Conservation (phyloP, 2,797 vertebrate genomes). For the Gorsachius magnificus region DNA sequence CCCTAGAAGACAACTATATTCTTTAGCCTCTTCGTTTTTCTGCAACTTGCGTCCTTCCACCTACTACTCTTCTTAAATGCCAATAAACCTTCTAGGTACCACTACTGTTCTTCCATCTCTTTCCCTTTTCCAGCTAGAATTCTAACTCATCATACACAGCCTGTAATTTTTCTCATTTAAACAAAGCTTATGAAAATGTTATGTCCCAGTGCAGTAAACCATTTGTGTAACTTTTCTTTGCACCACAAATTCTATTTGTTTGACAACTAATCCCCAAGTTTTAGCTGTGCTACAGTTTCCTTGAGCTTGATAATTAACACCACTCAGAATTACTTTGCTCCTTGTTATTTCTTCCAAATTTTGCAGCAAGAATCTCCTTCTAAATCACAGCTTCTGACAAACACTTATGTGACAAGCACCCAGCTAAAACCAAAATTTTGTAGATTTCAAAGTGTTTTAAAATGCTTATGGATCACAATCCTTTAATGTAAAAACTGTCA, state of each 20-base stretch:
- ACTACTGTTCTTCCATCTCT: neutral
- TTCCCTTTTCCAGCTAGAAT: neutral
- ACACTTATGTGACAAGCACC: neutral
- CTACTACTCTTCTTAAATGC: neutral
- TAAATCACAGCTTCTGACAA: neutral
- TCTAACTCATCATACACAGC: neutral
- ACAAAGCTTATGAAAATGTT: conserved; percentile 30
- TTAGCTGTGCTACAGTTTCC: neutral
- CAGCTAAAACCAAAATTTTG: neutral
- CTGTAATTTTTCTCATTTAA: neutral
- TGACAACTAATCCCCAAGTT: neutral
- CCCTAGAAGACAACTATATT: neutral
- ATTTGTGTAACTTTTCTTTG: neutral
- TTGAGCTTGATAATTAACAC: neutral
- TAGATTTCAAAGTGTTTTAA: neutral
- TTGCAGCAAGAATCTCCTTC: neutral
- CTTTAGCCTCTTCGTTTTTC: neutral
- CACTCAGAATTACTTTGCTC: neutral
- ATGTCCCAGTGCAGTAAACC: neutral
- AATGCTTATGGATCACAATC: neutral
- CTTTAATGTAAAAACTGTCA: neutral
- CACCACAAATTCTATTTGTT: neutral
- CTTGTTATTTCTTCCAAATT: neutral
- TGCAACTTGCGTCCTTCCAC: neutral
- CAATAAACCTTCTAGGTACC: neutral